Evolutionary conservation across 2,888 invertebrate species (phyloP).

Genomic region (Galerucella nymphaeae): DNA sequence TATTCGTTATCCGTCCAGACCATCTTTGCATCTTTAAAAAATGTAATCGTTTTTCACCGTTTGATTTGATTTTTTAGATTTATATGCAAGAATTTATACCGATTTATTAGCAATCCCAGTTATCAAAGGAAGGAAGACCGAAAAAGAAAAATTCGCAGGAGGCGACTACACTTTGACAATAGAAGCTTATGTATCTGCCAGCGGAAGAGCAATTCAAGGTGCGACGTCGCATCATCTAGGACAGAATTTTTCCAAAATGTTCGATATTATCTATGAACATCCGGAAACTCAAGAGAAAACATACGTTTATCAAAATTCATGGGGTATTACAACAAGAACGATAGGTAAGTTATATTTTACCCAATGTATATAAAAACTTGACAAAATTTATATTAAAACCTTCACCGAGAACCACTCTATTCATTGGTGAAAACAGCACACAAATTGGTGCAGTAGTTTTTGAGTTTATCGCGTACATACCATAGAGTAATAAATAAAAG

Average conservation of each 20-base stretch:
- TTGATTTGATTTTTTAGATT: constrained; percentile 67
- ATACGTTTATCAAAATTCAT: constrained; percentile 96
- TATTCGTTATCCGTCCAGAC: no score
- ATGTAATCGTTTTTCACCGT: not conserved
- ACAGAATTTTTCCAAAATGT: constrained; percentile 99
- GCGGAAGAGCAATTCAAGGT: constrained; percentile 94
- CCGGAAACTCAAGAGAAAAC: constrained; percentile 89
- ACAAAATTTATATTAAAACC: no score
- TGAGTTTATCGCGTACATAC: no score
- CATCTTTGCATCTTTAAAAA: not conserved
- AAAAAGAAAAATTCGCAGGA: constrained; percentile 99
- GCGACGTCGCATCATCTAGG: constrained; percentile 99
- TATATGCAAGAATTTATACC: constrained; percentile 92
- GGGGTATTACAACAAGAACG: constrained; percentile 97
- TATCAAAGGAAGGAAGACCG: constrained; percentile 94
- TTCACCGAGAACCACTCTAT: no score
- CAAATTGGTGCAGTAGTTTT: no score
- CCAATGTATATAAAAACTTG: no score
- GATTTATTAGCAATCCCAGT: constrained; percentile 94
- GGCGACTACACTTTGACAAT: constrained; percentile 97
- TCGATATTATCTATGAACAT: constrained; percentile 95
- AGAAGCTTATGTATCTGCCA: constrained; percentile 94
- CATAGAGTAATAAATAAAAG: no score
- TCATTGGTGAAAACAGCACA: no score
- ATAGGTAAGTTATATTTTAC: constrained; percentile 72